Conservation (phyloP, 1,140 invertebrate genomes). For the Scaptomyza graminum region DNA sequence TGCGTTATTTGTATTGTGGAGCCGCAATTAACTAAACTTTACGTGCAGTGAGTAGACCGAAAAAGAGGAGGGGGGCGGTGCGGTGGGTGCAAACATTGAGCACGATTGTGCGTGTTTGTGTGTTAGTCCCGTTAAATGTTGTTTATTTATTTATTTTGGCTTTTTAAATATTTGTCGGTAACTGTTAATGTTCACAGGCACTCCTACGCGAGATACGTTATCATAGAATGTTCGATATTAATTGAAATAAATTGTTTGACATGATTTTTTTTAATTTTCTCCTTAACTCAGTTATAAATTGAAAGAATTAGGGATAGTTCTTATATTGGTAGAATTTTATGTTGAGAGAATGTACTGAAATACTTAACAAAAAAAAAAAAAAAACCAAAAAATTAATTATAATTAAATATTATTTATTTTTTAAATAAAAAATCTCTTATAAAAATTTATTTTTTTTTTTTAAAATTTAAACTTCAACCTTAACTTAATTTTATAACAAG, state of each 20-base stretch:
- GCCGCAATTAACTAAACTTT: conserved; percentile 59
- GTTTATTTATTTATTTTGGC: conserved; percentile 57
- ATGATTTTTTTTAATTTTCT: too few relatives aligned
- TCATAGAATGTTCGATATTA: conserved; percentile 7
- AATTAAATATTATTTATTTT: too few relatives aligned
- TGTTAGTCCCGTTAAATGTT: conserved; percentile 26
- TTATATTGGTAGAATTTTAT: too few relatives aligned
- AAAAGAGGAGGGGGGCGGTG: background rate
- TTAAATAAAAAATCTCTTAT: too few relatives aligned
- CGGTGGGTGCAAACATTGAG: background rate
- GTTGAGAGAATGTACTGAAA: too few relatives aligned
- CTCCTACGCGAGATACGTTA: conserved; percentile 1
- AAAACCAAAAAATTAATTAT: too few relatives aligned
- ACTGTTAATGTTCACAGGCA: conserved; percentile 58
- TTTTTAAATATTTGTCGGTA: conserved; percentile 29
- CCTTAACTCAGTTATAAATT: too few relatives aligned
- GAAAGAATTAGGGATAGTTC: too few relatives aligned
- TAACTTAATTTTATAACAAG: too few relatives aligned
- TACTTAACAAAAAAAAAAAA: too few relatives aligned
- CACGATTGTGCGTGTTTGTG: background rate
- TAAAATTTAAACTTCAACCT: too few relatives aligned
- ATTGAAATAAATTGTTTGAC: background rate
- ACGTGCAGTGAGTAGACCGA: conserved; percentile 24
- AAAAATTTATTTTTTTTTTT: too few relatives aligned
- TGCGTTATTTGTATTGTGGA: conserved; percentile 43